A percentile compares a stretch with the other conserved stretches of the same genome.
Conservation (phyloP, 2,888 invertebrate genomes). For the Dynastes maya region DNA sequence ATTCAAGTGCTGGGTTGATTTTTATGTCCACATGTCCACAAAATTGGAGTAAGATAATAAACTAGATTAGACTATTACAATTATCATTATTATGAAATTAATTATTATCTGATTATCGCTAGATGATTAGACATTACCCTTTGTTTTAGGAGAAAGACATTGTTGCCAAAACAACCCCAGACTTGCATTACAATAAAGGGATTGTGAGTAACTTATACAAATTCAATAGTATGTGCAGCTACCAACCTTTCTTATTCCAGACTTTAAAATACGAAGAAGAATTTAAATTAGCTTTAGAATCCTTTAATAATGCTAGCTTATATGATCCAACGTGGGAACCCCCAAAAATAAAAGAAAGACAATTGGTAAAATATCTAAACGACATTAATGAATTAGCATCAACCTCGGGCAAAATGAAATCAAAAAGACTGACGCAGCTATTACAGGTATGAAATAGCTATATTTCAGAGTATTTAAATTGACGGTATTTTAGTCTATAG, state of each 20-base stretch:
- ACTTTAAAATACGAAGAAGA: slow-evolving; percentile 86
- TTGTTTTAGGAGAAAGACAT: slow-evolving; percentile 78
- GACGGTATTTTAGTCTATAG: slow-evolving; percentile 73
- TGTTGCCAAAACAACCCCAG: slow-evolving; percentile 81
- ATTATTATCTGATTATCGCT: background rate
- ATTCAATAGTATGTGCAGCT: too few species aligned
- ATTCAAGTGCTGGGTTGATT: too few species aligned
- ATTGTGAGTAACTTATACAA: slow-evolving; percentile 75
- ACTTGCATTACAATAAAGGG: slow-evolving; percentile 88
- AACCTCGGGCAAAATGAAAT: slow-evolving; percentile 82
- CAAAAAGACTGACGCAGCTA: slow-evolving; percentile 80
- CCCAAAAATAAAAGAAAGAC: slow-evolving; percentile 76
- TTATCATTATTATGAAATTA: too few species aligned
- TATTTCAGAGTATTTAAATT: slow-evolving; percentile 46
- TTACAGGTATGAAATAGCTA: slow-evolving; percentile 71
- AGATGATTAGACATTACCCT: background rate
- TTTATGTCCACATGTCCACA: too few species aligned
- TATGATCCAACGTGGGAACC: slow-evolving; percentile 86
- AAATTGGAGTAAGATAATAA: too few species aligned
- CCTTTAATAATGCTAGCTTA: slow-evolving; percentile 78
- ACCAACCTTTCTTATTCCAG: slow-evolving; percentile 67
- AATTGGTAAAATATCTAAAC: slow-evolving; percentile 78
- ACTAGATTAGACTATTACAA: too few species aligned
- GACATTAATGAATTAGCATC: slow-evolving; percentile 77
- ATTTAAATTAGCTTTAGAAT: slow-evolving; percentile 80